A percentile compares a stretch with the other conserved stretches of the same genome.
Evolutionary conservation across 2,113 vertebrate species (phyloP).

Genomic region (Rhadina sibilatrix): DNA sequence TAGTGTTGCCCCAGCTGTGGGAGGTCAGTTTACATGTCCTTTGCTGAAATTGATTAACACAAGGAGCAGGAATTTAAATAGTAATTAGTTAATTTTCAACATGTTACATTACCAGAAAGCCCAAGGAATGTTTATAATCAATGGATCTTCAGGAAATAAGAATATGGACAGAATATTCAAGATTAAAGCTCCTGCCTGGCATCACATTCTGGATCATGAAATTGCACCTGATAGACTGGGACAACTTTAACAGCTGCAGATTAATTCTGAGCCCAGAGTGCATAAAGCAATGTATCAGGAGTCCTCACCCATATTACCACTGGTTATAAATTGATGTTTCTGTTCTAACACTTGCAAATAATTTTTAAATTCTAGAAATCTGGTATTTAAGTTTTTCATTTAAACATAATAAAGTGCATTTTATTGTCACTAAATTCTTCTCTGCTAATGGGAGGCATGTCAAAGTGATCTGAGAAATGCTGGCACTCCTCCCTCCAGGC

Average conservation of each 20-base stretch:
- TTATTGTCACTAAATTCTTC: not conserved
- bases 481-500: not conserved
- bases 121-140: not conserved
- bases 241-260: not conserved
- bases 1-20: not conserved
- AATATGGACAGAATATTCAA: not conserved
- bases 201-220: not conserved
- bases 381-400: not conserved
- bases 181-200: not conserved
- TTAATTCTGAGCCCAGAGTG: not conserved
- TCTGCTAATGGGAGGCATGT: not conserved
- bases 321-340: not conserved
- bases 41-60: not conserved
- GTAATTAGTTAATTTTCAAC: not conserved
- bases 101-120: not conserved
- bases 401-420: not conserved
- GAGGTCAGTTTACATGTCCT: not conserved
- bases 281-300: not conserved
- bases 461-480: not conserved
- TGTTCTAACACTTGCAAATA: not conserved
- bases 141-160: not conserved
- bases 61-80: not conserved
- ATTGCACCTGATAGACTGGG: not conserved
- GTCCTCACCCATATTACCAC: fast-evolving
- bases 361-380: not conserved